Base-by-base conservation (phyloP, 2,113 vertebrate genomes). In the Cricetomys ansorgei region DNA sequence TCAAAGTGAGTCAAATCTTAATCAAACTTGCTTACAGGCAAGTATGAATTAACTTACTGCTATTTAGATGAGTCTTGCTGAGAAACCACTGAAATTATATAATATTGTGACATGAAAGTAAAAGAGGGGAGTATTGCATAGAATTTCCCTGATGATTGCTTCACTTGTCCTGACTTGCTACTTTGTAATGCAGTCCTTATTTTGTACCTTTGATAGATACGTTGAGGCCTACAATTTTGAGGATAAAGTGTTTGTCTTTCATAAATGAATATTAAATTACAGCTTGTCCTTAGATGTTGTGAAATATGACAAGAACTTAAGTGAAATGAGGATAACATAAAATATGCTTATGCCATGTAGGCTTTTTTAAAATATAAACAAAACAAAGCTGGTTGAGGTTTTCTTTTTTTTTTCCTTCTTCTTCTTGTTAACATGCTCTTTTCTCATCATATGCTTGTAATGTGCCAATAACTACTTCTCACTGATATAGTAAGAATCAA, bases 1-100 rank as follows among this genome's bases (percentile, higher is more conserved):
- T 89, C 59, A 91, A 65, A 76, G 83, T 67, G 15, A 91, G 94
- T 50, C 53, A n/a, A 89, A 31, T 96, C 94, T 94, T 89, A 86
- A 72, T 92, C 91, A 93, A 93, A 92, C 43, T 92, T 84, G 15
- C 40, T 80, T 72, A 4, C 34, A 75, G 57, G 17, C 59, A 59
- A 88, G 2, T 83, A 4, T 72, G 31, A 83, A 77, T 0, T 43
- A 57, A 16, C 34, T n/a, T 21, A 37, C 13, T 37, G 50, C 11
- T 53, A 76, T 57, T 75, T 64, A 65, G 55, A 53, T 53, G 43
- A 73, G 48, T 27, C 43, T 73, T 91, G 27, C 69, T 48, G 55
- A 67, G 34, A 86, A 10, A 16, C 6, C 6, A 57, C 3, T 43
- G 3, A 83, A 73, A 4, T 89, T 69, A 88, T 64, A 29, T 10